Evolutionary conservation across 2,797 vertebrate species (phyloP).

Genomic region (Lophotriccus pileatus): DNA sequence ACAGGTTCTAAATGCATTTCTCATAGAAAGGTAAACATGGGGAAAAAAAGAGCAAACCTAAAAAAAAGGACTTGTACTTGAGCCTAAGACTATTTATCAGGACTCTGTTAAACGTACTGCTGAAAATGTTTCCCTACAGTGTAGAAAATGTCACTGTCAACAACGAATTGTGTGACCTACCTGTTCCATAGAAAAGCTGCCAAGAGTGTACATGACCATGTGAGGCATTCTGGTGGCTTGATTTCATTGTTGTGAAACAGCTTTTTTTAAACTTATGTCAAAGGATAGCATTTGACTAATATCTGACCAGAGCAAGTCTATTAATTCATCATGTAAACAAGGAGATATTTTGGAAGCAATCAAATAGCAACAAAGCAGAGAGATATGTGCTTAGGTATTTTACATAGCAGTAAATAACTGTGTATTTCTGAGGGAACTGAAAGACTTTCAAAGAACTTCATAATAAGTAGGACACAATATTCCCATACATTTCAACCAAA

Average conservation of each 20-base stretch:
- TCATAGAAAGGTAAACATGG: background rate
- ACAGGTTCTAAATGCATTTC: background rate
- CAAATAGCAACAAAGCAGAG: background rate
- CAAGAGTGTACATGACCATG: no score
- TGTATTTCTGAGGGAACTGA: background rate
- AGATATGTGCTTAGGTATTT: background rate
- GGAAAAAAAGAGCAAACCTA: fast-evolving
- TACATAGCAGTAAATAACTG: background rate
- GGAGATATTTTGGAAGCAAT: background rate
- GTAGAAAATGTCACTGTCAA: background rate
- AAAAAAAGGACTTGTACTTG: background rate
- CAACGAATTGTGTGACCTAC: background rate
- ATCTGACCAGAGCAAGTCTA: background rate
- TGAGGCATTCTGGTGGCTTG: background rate
- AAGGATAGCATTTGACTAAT: background rate
- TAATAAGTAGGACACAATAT: background rate
- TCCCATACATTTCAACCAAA: background rate
- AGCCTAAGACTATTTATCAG: background rate
- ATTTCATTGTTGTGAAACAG: background rate
- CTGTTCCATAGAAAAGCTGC: background rate
- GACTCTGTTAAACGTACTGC: background rate
- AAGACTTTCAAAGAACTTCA: background rate
- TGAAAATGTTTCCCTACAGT: background rate
- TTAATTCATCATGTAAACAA: background rate
- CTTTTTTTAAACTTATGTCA: background rate